phyloP scores from a whole-genome alignment of 2,888 invertebrate genomes.

The Dicycla oo region DNA sequence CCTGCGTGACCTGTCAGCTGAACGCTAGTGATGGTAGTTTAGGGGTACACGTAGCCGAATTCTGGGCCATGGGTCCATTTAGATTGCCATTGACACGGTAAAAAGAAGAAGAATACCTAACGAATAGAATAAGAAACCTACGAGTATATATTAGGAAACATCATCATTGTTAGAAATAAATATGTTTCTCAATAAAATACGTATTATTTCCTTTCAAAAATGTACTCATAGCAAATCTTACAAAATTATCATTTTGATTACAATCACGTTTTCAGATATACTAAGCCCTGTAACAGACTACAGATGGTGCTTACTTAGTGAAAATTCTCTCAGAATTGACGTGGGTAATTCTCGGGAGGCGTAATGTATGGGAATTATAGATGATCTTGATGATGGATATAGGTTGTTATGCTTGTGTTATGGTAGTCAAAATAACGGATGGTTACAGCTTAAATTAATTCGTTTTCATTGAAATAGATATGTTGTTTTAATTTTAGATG shows the following conservation, averaged over 20 bases:
- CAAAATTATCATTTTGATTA: conserved; percentile 9
- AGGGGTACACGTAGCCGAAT: too few species aligned
- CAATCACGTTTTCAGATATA: conserved; percentile 26
- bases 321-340: conserved; percentile 37
- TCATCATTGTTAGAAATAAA: neutral
- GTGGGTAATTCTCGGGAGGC: conserved; percentile 30
- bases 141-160: too few species aligned
- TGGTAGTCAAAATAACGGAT: neutral
- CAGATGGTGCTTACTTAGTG: conserved; percentile 19
- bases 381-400: conserved; percentile 12
- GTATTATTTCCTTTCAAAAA: neutral
- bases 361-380: conserved; percentile 23
- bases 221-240: neutral
- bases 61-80: too few species aligned
- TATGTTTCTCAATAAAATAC: neutral
- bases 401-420: conserved; percentile 3
- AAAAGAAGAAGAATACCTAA: too few species aligned
- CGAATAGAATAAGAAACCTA: too few species aligned
- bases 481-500: neutral
- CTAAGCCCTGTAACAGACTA: neutral
- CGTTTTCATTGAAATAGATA: neutral
- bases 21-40: too few species aligned
- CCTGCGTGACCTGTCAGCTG: too few species aligned
- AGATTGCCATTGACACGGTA: too few species aligned
- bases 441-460: neutral